Conservation (phyloP, 2,888 invertebrate species). For the Lasioglossum lativentre region DNA sequence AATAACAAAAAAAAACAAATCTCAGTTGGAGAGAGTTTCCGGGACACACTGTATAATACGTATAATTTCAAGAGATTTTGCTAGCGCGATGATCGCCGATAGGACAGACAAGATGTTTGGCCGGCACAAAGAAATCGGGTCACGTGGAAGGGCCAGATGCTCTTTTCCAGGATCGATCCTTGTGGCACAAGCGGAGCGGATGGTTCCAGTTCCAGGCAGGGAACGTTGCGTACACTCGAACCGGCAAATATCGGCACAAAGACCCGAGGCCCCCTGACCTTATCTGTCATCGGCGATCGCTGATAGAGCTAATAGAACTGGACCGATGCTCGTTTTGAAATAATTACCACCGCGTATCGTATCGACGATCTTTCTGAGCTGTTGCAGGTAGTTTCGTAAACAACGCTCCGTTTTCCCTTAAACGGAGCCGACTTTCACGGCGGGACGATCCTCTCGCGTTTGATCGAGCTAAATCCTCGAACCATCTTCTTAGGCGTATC, state of each 20-base stretch:
- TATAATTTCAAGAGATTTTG: slow-evolving; percentile 20
- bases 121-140: slow-evolving; percentile 75
- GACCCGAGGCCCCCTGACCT: slow-evolving; percentile 58
- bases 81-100: slow-evolving; percentile 38
- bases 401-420: slow-evolving; percentile 15
- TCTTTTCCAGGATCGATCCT: slow-evolving; percentile 74
- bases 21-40: neutral
- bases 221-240: slow-evolving; percentile 41
- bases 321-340: slow-evolving; percentile 74
- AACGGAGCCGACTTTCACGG: slow-evolving; percentile 1
- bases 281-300: slow-evolving; percentile 72
- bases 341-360: slow-evolving; percentile 71
- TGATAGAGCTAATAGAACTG: slow-evolving; percentile 71
- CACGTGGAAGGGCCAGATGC: slow-evolving; percentile 78
- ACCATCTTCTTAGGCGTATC: neutral
- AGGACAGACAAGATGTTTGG: slow-evolving; percentile 56
- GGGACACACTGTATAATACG: neutral
- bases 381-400: slow-evolving; percentile 62
- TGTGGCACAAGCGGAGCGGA: neutral
- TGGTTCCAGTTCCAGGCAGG: neutral
- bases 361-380: slow-evolving; percentile 59
- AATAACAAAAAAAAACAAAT: too few species aligned
- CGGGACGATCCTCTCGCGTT: neutral
- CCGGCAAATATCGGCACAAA: slow-evolving; percentile 69
- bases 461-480: neutral